Conservation (phyloP, 2,113 vertebrate genomes). For the Cottus gobio region DNA sequence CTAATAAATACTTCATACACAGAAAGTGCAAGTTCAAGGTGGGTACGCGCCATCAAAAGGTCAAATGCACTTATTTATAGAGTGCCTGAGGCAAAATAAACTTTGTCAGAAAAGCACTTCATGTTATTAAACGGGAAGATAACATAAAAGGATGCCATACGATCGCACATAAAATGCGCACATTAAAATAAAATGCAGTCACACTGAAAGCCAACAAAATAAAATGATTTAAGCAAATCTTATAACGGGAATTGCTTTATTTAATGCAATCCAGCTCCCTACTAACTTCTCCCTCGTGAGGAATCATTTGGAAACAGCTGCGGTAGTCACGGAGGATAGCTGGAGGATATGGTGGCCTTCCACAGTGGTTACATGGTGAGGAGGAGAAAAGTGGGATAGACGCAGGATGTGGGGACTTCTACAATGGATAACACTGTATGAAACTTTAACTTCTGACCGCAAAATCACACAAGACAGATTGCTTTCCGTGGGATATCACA, state of each 20-base stretch:
- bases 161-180: constrained; percentile 30
- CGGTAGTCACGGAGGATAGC: constrained; percentile 37
- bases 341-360: constrained; percentile 59
- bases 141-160: constrained; percentile 9
- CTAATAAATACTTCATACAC: constrained; percentile 48
- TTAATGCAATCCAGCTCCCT: constrained; percentile 36
- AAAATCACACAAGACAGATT: constrained; percentile 63
- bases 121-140: constrained; percentile 47
- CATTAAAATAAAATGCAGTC: constrained; percentile 9
- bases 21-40: constrained; percentile 46
- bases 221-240: constrained; percentile 42
- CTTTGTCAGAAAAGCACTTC: constrained; percentile 59
- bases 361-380: constrained; percentile 48
- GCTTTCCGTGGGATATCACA: constrained; percentile 56
- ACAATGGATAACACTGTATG: constrained; percentile 44
- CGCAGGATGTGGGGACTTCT: constrained; percentile 59
- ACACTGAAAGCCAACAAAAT: constrained; percentile 37
- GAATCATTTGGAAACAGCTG: constrained; percentile 55
- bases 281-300: constrained; percentile 35
- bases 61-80: constrained; percentile 43
- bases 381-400: constrained; percentile 59
- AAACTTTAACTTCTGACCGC: constrained; percentile 58
- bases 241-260: constrained; percentile 39
- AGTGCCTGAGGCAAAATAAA: constrained; percentile 28
- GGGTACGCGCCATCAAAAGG: constrained; percentile 27